Evolutionary conservation across 2,888 invertebrate species (phyloP), one percentile per base, ranked within the genome.

Genomic region (Strigamia transsilvanica): DNA sequence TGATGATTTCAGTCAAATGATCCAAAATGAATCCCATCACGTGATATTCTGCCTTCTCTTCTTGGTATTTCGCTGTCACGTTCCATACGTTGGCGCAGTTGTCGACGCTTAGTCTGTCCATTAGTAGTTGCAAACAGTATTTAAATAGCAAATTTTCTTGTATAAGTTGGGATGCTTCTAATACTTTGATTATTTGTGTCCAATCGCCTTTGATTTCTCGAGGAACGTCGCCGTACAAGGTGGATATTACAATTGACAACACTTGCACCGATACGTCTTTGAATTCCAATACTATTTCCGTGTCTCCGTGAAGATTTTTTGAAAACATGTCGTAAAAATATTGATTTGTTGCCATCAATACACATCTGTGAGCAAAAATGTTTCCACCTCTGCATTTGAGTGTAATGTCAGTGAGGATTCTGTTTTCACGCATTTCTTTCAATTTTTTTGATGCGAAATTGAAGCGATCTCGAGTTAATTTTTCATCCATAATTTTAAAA

Each of bases 311-410:
- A 13, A 32, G 13, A 10, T 73, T 13, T 32, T 27, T 23, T 6
- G 73, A n/a, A n/a, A 73, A 73, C 27, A 73, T 23, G 12, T 73
- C n/a, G 73, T 32, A 73, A 7, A 73, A 73, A 27, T 15, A 73
- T 10, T 12, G 12, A 12, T 73, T 73, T 12, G 73, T 73, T 27
- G 73, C 73, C 73, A 73, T 73, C 15, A 73, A 27, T 3, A 73
- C 73, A 15, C 73, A 73, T 73, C 32, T 73, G 73, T 73, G 73
- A n/a, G 73, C 73, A 12, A 9, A 32, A 13, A 73, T 73, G 27
- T 10, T 32, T 2, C 73, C 73, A 12, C 73, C 73, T 5, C 13
- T 5, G 73, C 73, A 73, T 27, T 73, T 27, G 2, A 73, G 27
- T 2, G 23, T 10, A 5, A 73, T 27, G n/a, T 73, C 73, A 12